Evolutionary conservation across 2,888 invertebrate species (phyloP), one percentile per base, ranked within the genome.

Genomic region (Nysson spinosus): DNA sequence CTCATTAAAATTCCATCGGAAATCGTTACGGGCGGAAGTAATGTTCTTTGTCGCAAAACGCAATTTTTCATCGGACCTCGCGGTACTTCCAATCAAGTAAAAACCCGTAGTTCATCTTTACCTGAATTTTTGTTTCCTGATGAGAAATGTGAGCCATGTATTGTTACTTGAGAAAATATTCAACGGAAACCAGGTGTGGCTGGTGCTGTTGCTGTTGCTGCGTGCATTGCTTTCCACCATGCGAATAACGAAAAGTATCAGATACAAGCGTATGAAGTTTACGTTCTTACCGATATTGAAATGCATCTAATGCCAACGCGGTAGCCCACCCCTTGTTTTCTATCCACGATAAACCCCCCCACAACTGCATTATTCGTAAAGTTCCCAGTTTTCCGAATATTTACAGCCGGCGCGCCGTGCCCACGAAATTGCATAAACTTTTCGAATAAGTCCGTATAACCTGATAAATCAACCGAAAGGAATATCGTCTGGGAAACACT

Each of bases 381-480:
- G 72, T 82, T 79, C 68, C 9, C 44, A 75, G 62, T 69, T 77
- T 72, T 30, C 37, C 30, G 74, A 71, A 79, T 82, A 81, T 80
- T 82, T 80, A 78, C 76, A 68, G 54, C 44, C 63, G 49, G 42
- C 50, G 61, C 54, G 64, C 28, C 72, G 42, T 51, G 46, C 12
- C 47, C 67, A 47, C 71, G 72, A 78, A 77, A 84, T 83, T 82
- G 81, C 81, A 81, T 76, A 77, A 85, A 84, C 82, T 85, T 85
- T 84, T 79, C 84, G 79, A 84, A 84, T 84, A 84, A 84, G 76
- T 78, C 72, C n/a, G 63, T 73, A 78, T 74, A 62, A 72, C 75
- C 69, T 77, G 74, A 79, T 79, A 80, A 81, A 81, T 82, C 79
- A 69, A 56, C 62, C 51, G 1, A 14, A 16, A 16, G 34, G 34